These are phyloP conservation scores for Yponomeuta evonymella DNA, from an alignment of 2,888 invertebrate species.

Conservation along the genomic window DNA sequence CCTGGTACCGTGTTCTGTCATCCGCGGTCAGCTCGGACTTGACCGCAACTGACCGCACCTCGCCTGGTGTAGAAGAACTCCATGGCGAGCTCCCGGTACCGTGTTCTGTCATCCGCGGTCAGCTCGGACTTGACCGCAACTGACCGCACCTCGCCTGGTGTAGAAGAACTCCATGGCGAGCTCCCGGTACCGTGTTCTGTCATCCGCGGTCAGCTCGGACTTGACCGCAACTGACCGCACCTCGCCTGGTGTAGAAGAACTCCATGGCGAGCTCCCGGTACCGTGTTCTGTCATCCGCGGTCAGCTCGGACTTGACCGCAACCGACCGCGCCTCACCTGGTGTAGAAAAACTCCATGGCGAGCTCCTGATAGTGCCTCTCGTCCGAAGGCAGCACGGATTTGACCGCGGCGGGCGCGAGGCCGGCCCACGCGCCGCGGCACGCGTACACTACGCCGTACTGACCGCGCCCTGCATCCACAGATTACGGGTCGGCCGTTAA, in stretches of 20 bases:
- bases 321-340: conserved; percentile 45
- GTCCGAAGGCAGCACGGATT: conserved; percentile 92
- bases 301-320: conserved; percentile 87
- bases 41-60: conserved; percentile 80
- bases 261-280: conserved; percentile 95
- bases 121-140: conserved; percentile 75
- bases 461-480: conserved; percentile 77
- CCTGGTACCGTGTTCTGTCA: conserved; percentile 73
- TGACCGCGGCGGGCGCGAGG: conserved; percentile 86
- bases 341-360: conserved; percentile 94
- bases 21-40: conserved; percentile 73
- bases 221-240: conserved; percentile 85
- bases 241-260: conserved; percentile 89
- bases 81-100: conserved; percentile 87
- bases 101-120: conserved; percentile 89
- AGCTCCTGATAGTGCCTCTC: conserved; percentile 93
- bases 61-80: conserved; percentile 93
- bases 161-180: conserved; percentile 94
- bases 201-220: conserved; percentile 50
- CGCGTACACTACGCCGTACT: conserved; percentile 92
- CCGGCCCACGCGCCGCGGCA: conserved; percentile 85
- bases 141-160: conserved; percentile 88
- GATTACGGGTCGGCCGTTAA: background rate
- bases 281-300: conserved; percentile 87
- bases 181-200: conserved; percentile 78